Base-by-base conservation (phyloP, 2,888 invertebrate species). In the Calameuta pallipes region DNA sequence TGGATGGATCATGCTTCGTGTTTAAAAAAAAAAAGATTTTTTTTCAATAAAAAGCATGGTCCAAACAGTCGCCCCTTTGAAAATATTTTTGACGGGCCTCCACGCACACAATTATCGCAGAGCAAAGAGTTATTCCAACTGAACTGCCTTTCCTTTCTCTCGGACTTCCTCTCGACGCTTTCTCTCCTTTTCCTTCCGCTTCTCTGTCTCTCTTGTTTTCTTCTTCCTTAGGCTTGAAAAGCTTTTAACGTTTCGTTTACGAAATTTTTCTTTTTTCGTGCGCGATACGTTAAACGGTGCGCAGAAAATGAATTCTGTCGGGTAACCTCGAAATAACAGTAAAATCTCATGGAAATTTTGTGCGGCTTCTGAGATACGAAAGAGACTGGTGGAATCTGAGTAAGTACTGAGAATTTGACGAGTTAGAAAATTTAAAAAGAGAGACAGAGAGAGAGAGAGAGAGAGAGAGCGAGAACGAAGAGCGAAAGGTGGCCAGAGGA, bases 41-140 rank as follows among this genome's bases (percentile, higher is more conserved):
- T 33, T 69, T 13, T 76, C 36, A 35, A 56, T 23, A 56, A 23
- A 56, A 56, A 56, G 15, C 56, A 56, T 90, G 89, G 86, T 85
- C 85, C 88, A 87, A 85, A 85, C 88, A 86, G 86, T 85, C 88
- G 85, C 82, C 84, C 69, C 77, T 74, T 73, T 68, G 3, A 76
- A 41, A 78, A 73, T 82, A 84, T 84, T 89, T 87, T 89, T 87
- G 86, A 84, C 89, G 89, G 90, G 89, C 90, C 86, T 90, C 91
- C 91, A 91, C 90, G 88, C 89, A 90, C 90, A 91, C 91, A 90
- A 90, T 89, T 90, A 91, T 91, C 91, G 85, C 90, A 87, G 90
- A 89, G 88, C 90, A 89, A 90, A 88, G 90, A 91, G 91, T 91
- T 91, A 91, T 91, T 91, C 89, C 91, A 90, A 87, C 71, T 71